Evolutionary conservation across 2,888 invertebrate genomes (phyloP).

Genomic region (Sthenelais limicola): DNA sequence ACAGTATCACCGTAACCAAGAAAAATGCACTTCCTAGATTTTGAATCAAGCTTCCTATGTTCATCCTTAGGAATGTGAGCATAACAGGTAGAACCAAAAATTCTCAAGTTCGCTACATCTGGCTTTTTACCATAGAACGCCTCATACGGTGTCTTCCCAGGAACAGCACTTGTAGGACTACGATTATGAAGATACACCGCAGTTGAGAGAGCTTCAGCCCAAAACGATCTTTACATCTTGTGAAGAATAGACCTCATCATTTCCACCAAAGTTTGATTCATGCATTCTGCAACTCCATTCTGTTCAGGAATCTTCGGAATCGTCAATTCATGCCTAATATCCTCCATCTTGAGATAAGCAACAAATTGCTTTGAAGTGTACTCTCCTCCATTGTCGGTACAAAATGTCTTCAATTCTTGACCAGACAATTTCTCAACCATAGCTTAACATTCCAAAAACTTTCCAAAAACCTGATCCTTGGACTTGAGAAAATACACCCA

Average conservation of each 20-base stretch:
- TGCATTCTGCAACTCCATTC: background rate
- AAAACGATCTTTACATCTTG: background rate
- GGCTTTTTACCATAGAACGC: background rate
- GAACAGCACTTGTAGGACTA: no score
- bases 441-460: background rate
- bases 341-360: background rate
- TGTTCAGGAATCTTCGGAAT: background rate
- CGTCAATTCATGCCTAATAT: background rate
- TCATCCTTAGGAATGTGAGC: background rate
- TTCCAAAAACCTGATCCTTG: background rate
- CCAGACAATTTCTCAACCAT: background rate
- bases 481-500: background rate
- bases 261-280: background rate
- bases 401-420: background rate
- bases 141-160: background rate
- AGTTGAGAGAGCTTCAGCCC: background rate
- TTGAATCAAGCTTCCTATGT: background rate
- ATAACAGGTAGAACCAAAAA: background rate
- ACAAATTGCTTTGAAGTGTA: background rate
- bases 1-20: no score
- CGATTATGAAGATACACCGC: background rate
- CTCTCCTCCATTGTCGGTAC: background rate
- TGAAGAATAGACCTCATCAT: background rate
- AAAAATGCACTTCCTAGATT: no score
- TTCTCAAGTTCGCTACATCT: no score